These are phyloP conservation scores for Onthophagus taurus DNA, from an alignment of 1,140 invertebrate genomes.

Conservation along the genomic window DNA sequence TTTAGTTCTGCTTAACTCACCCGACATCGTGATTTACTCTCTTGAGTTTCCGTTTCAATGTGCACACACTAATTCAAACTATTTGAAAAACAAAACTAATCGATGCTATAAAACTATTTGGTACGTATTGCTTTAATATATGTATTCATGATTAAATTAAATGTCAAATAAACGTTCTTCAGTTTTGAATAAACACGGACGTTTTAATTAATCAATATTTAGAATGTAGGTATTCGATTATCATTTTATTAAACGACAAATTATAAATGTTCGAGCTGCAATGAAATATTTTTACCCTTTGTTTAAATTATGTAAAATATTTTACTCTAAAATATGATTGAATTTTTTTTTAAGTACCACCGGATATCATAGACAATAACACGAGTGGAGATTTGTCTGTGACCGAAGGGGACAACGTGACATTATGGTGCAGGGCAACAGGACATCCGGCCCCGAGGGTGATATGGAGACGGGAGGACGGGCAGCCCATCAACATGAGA, in stretches of 20 bases:
- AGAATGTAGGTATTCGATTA: too few relatives aligned
- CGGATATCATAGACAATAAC: slow-evolving; percentile 66
- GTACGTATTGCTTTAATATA: too few relatives aligned
- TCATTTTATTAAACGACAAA: not conserved
- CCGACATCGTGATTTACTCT: too few relatives aligned
- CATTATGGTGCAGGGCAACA: slow-evolving; percentile 65
- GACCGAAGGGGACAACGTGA: slow-evolving; percentile 72
- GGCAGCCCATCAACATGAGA: slow-evolving; percentile 58
- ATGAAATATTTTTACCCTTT: not conserved
- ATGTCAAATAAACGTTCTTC: too few relatives aligned
- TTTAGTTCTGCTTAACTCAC: too few relatives aligned
- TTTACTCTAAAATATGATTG: not conserved
- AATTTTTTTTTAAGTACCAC: slow-evolving; percentile 53
- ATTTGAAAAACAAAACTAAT: too few relatives aligned
- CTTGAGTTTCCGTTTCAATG: too few relatives aligned
- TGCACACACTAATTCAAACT: too few relatives aligned
- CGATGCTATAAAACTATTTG: too few relatives aligned
- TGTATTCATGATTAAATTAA: too few relatives aligned
- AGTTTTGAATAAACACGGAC: too few relatives aligned
- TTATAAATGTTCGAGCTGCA: not conserved
- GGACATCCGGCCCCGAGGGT: slow-evolving; percentile 62
- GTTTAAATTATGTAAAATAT: not conserved
- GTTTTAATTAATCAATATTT: too few relatives aligned
- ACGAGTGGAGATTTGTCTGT: slow-evolving; percentile 67
- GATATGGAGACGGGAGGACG: slow-evolving; percentile 60